Evolutionary conservation across 2,888 invertebrate genomes (phyloP), one percentile per base, ranked within the genome.

Genomic region (Dimorphilus gyrociliatus): DNA sequence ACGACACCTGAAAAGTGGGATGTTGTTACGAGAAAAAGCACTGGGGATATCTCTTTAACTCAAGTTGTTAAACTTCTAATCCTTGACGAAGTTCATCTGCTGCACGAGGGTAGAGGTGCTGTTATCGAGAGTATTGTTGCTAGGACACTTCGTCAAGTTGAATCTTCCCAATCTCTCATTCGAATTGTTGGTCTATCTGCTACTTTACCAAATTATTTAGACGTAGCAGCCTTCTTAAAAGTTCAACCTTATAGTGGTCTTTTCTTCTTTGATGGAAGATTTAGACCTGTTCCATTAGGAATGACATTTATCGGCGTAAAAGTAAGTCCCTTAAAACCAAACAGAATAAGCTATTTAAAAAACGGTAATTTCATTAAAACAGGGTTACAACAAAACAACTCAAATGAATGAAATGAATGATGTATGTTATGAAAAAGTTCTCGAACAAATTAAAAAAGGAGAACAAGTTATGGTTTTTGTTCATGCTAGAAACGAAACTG

Each of bases 1-100:
- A 86, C 92, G 2, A 99, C 97, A 0, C 97, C 97, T 0, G 97
- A 99, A 64, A 99, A 99, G 53, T 97, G 97, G 94, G 97, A 99
- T 60, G 90, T 99, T 4, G 86, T 97, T 2, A 94, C 94, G 0
- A 71, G 97, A 42, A 99, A 99, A 48, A 58, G 62, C 27, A 63
- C 56, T 0, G 62, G 60, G 17, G 63, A 63, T 39, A 56, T 57
- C 5, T 53, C 57, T 2, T 67, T 94, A 19, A 78, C 85, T 0
- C 79, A 80, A 42, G 72, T 90, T 32, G 88, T 97, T 1, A 80
- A 82, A 48, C 68, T 97, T 16, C 66, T 97, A 4, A 97, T 97
- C 46, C 60, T 63, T 33, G 94, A 94, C 60, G 94, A 97, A 61
- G 88, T 94, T 0, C 92, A 94, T 63, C 68, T 99, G 18, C 67